Percentiles rank a stretch among this genome's conserved stretches.
Evolutionary conservation across 2,888 invertebrate genomes (phyloP).

Genomic region (Nineta flava): DNA sequence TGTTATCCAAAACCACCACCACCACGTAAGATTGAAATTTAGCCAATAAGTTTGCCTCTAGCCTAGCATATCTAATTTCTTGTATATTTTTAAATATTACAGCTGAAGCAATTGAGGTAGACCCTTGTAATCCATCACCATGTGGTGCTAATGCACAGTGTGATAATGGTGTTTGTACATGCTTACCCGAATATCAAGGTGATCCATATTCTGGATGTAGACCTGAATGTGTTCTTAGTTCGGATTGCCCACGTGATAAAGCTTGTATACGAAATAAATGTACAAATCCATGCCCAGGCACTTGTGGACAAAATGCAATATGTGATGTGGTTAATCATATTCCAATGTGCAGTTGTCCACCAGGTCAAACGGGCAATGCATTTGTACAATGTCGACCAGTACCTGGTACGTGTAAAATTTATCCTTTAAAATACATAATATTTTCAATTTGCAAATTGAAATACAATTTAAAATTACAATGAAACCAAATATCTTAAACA

Average conservation of each 20-base stretch:
- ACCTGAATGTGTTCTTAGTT: conserved; percentile 65
- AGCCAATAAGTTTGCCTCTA: conserved; percentile 11
- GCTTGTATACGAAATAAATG: conserved; percentile 71
- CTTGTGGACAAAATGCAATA: conserved; percentile 59
- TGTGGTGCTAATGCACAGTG: conserved; percentile 67
- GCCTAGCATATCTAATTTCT: background rate
- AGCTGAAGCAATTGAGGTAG: conserved; percentile 22
- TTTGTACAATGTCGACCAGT: conserved; percentile 43
- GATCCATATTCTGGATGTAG: conserved; percentile 64
- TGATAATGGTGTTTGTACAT: conserved; percentile 55
- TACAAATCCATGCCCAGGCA: conserved; percentile 68
- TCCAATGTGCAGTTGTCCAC: conserved; percentile 39
- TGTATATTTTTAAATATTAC: background rate
- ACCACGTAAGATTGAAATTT: conserved; percentile 11
- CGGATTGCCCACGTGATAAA: conserved; percentile 59
- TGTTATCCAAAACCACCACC: conserved; percentile 39
- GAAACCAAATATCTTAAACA: background rate
- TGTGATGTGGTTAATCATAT: conserved; percentile 64
- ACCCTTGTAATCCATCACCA: conserved; percentile 48
- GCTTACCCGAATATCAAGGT: conserved; percentile 58
- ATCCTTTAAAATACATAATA: too few species aligned
- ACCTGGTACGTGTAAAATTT: conserved; percentile 30
- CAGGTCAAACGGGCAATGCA: conserved; percentile 51
- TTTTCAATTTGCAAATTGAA: conserved; percentile 18
- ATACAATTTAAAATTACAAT: conserved; percentile 20